Evolutionary conservation across 1,140 invertebrate genomes (phyloP), one percentile per base, ranked within the genome.

Genomic region (Drosophila ercepeae): DNA sequence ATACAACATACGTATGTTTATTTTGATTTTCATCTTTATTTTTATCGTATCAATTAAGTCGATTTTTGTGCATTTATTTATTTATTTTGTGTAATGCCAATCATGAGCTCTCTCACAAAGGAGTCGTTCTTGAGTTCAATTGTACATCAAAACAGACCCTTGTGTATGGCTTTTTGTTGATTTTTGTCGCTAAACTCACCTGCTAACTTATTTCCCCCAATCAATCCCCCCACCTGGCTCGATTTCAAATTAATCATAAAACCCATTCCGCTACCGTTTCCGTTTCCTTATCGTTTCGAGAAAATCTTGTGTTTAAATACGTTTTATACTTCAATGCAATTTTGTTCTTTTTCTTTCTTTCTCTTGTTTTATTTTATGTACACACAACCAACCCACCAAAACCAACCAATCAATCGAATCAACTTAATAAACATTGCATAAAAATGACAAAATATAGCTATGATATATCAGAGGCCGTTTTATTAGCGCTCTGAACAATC

Each of bases 381-480:
- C 84, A 81, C 64, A 82, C 59, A 86, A 75, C 83, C 75, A 89
- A 83, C 48, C 58, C 75, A 83, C 75, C 75, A 86, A 72, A 9
- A 9, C 70, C 72, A 64, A 69, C 51, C 50, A 82, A 68, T 32
- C 59, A 71, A 79, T 46, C 69, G 68, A 68, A 34, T 44, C 16
- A 27, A 46, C 36, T n/a, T n/a, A n/a, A 49, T 49, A 64, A 39
- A 16, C 42, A 19, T 44, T 41, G 41, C 21, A 41, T 42, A 75
- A 52, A 75, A 39, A 39, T 14, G 34, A 36, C 34, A 1, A 39
- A 60, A 50, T 44, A 65, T 75, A 91, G 89, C 86, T 91, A 91
- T 79, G 89, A 91, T 89, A 91, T 91, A 79, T 89, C 79, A 83
- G 89, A 91, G 79, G 89, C 89, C 65, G 89, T 91, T 76, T 75